Evolutionary conservation across 2,113 vertebrate species (phyloP), one percentile per base, ranked within the genome.

Genomic region (Paraplagusia blochii): DNA sequence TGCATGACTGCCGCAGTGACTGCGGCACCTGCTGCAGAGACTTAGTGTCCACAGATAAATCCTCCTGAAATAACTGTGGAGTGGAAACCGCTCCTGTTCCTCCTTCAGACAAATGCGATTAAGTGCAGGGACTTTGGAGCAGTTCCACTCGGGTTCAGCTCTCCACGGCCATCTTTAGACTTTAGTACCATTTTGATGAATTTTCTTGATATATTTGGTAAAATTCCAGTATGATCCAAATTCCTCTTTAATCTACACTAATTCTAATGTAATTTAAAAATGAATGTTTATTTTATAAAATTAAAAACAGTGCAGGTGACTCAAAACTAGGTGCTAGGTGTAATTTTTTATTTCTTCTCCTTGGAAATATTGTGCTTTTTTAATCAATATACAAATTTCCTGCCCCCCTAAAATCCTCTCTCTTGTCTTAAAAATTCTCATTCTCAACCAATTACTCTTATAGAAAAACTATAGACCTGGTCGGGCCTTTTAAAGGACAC

Each of bases 21-120:
- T 66, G 72, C 58, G 36, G 60, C 68, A 71, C 35, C 80, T 73
- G 58, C n/a, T 46, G 51, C 60, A 68, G 57, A 40, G 67, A 29
- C 22, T 29, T 29, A 29, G 22, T 29, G 22, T 29, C 22, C 22
- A 6, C 22, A 29, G 22, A 63, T 78, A 79, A 87, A 85, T 82
- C 79, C 78, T 87, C 87, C 81, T 63, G 81, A 87, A 88, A 88
- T 86, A 88, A 82, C 83, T 84, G 51, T 80, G 78, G 79, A 85
- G 72, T 85, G 85, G 78, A 73, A 58, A 67, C 85, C 80, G 81
- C 72, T 74, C 62, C 69, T 77, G 80, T 40, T 82, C 71, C 66
- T 53, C 79, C 71, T 85, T 83, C 76, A 72, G 79, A 81, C 83
- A 89, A 88, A 88, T 91, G 83, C 78, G 89, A 90, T 90, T 91